Evolutionary conservation across 2,113 vertebrate species (phyloP), one percentile per base, ranked within the genome.

Genomic region (Spilogale gracilis): DNA sequence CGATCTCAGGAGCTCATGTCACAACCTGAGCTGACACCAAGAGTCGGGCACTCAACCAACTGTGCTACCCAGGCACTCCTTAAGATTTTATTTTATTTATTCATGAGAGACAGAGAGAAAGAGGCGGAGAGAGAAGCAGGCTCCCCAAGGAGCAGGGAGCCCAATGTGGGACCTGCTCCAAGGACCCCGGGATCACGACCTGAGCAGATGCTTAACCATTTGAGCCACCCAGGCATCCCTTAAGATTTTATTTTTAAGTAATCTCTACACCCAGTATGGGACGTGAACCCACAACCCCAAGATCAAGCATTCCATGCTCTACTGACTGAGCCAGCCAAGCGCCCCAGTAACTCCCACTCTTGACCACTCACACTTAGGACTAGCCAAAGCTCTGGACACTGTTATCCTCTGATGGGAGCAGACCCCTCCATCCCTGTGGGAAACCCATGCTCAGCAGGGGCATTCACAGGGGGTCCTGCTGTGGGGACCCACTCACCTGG

Each of bases 321-420:
- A 69, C 67, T 69, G 27, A 65, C 63, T 65, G 27, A 65, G 63
- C 63, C 63, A 65, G 63, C 63, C 63, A 65, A 63, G 25, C 6
- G 60, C 63, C 63, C 63, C 71, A 76, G 56, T 30, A 82, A 82
- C 23, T 63, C 38, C n/a, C 5, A 52, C 85, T 85, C 50, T 69
- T 78, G 89, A 95, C 90, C 94, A 90, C 11, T 89, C 74, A 93
- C 6, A 97, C 95, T 58, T 91, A 89, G 6, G 96, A 81, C 38
- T 38, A 87, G 74, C 63, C 7, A 69, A 0, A 0, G 45, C 10
- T 8, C 54, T 86, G 92, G 94, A 93, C 12, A 71, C 32, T 0
- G 89, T 5, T 12, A 9, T 92, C 79, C 91, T 97, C 60, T 0
- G 5, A 9, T 0, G 23, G 88, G 94, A 91, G 25, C 21, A 45